Evolutionary conservation across 2,797 vertebrate species (phyloP), one percentile per base, ranked within the genome.

Genomic region (Girardinus metallicus): DNA sequence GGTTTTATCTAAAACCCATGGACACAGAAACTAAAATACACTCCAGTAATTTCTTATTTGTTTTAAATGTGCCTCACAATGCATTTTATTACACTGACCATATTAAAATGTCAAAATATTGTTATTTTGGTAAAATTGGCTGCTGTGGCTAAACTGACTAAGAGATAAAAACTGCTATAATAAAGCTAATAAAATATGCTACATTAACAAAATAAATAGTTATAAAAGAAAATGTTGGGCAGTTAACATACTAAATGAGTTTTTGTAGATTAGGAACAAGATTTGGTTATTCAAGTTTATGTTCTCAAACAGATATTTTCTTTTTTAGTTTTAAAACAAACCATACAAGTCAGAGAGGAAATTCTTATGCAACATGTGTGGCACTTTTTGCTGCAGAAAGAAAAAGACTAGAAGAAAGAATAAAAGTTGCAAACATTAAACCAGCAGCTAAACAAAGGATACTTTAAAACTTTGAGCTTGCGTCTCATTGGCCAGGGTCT

Each of bases 401-500:
- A 34, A 64, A 62, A 64, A 18, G 7, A 64, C 1, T 60, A 2
- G 1, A 60, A 31, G n/a, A 29, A 60, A 60, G 55, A 31, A 31
- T 31, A 12, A 60, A 31, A 34, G 57, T 18, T 23, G 7, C 0
- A 68, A 13, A 70, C 13, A 71, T 8, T 60, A n/a, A 83, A 7
- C 16, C 62, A 77, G 76, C 3, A 83, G 10, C 21, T 70, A 49
- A 39, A 26, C 12, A 43, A 21, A 2, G 3, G 36, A 16, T 96
- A 99, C 98, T 97, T 98, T 51, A 99, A 93, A 0, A 94, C 97
- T 93, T 95, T 95, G 41, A 99, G 96, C 93, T 99, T 99, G 92
- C 98, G 97, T 82, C 96, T 96, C 97, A 99, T 99, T 0, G 97
- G 97, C 98, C 98, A 99, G 0, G 98, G 97, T 88, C 97, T 93